A percentile compares a stretch with the other conserved stretches of the same genome.
These are phyloP conservation scores for Pongo abelii DNA, from an alignment of 2,113 vertebrate species.

Conservation along the genomic window DNA sequence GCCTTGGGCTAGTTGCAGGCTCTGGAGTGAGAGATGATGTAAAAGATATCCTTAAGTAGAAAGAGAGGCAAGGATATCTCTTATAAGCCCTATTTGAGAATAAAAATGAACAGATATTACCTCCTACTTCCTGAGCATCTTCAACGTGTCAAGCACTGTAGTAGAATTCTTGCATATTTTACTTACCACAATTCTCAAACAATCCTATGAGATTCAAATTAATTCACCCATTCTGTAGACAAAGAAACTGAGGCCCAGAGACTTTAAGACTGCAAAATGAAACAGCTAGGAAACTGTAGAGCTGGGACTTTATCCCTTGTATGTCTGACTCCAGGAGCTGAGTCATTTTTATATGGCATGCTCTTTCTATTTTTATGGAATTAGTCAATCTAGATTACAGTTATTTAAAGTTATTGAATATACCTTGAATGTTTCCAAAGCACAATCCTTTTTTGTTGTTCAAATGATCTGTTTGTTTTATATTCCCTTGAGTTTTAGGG, in stretches of 20 bases:
- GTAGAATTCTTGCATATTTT: neutral
- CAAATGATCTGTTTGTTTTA: slow-evolving; percentile 71
- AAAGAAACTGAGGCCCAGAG: neutral
- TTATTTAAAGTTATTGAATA: slow-evolving; percentile 34
- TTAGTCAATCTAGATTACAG: slow-evolving; percentile 42
- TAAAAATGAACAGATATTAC: neutral
- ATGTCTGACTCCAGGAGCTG: neutral
- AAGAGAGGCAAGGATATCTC: neutral
- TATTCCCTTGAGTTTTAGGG: slow-evolving; percentile 56
- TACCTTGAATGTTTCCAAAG: slow-evolving; percentile 44
- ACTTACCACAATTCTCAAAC: neutral
- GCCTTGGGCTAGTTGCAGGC: neutral
- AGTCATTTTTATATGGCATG: neutral
- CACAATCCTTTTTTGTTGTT: slow-evolving; percentile 37
- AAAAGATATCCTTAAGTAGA: neutral
- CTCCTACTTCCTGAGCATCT: neutral
- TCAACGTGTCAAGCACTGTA: neutral
- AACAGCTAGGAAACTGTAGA: neutral
- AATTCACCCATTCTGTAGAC: neutral
- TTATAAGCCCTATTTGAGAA: slow-evolving; percentile 4
- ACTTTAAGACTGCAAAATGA: neutral
- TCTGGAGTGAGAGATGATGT: neutral
- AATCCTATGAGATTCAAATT: neutral
- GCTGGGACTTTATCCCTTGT: neutral
- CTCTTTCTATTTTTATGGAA: neutral